Evolutionary conservation across 2,888 invertebrate genomes (phyloP).

Genomic region (Drosophila mercatorum): DNA sequence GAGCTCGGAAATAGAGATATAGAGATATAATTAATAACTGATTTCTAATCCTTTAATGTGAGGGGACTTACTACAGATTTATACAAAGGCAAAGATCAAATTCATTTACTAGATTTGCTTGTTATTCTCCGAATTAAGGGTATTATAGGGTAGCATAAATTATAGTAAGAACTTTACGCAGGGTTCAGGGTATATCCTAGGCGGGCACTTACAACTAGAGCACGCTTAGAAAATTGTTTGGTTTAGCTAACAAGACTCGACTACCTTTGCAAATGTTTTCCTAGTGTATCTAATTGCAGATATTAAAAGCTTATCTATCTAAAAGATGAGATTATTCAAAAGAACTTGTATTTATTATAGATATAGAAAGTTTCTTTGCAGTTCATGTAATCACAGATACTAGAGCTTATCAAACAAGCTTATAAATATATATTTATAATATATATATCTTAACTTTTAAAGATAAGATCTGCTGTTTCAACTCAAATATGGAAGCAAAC

Average conservation of each 20-base stretch:
- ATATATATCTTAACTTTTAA: background rate
- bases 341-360: background rate
- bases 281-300: background rate
- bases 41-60: constrained; percentile 9
- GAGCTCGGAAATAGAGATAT: background rate
- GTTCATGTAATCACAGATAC: background rate
- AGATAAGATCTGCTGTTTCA: background rate
- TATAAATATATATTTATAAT: constrained; percentile 10
- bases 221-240: no score
- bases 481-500: background rate
- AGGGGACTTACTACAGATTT: background rate
- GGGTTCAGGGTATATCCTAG: background rate
- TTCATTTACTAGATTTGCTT: background rate
- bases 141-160: no score
- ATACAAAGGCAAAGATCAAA: constrained; percentile 3
- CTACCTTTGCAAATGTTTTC: background rate
- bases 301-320: background rate
- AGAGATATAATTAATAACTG: background rate
- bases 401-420: background rate
- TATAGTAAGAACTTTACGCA: no score
- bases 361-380: background rate
- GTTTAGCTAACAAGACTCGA: background rate
- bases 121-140: no score
- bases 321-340: background rate
- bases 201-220: background rate